These are phyloP conservation scores for Sebastiscus tertius DNA, from an alignment of 2,797 vertebrate species.

Conservation along the genomic window DNA sequence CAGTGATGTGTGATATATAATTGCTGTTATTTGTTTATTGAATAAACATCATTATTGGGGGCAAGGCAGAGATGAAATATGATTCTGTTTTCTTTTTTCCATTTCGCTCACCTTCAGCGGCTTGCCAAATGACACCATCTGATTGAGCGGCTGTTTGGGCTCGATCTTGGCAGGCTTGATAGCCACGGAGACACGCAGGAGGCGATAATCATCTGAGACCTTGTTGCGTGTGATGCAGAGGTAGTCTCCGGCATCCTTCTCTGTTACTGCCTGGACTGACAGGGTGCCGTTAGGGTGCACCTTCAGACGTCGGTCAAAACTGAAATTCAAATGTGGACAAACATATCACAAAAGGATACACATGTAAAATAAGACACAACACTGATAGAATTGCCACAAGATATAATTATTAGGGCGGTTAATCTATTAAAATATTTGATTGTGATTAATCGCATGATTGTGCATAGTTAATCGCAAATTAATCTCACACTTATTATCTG, in stretches of 20 bases:
- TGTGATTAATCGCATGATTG: too few relatives aligned
- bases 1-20: background rate
- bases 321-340: constrained; percentile 45
- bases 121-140: constrained; percentile 87
- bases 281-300: constrained; percentile 91
- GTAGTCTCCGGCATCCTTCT: constrained; percentile 93
- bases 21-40: background rate
- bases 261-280: constrained; percentile 84
- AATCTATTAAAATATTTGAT: too few relatives aligned
- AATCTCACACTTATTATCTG: too few relatives aligned
- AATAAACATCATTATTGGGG: background rate
- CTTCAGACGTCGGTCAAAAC: constrained; percentile 87
- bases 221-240: constrained; percentile 93
- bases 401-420: background rate
- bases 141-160: constrained; percentile 83
- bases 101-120: constrained; percentile 82
- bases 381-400: background rate
- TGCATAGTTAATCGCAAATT: too few relatives aligned
- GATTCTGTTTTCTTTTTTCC: background rate
- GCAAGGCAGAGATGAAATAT: background rate
- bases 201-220: constrained; percentile 89
- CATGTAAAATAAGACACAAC: background rate
- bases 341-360: background rate
- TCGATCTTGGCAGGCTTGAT: constrained; percentile 91
- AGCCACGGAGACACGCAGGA: constrained; percentile 88